A percentile compares a stretch with the other conserved stretches of the same genome.
Evolutionary conservation across 2,888 invertebrate species (phyloP).

Genomic region (Atrina japonica): DNA sequence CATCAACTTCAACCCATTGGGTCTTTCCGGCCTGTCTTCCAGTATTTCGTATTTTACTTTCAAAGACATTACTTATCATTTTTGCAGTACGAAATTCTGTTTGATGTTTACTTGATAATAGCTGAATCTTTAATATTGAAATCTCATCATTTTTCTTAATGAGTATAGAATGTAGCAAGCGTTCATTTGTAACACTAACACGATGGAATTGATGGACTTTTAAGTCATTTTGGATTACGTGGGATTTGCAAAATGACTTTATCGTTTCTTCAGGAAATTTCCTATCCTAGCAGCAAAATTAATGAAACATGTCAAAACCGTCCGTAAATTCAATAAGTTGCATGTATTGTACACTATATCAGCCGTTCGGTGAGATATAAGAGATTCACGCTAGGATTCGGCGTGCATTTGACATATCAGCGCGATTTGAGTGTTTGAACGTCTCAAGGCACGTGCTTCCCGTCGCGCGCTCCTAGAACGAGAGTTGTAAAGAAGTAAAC

Average conservation of each 20-base stretch:
- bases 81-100: constrained; percentile 17
- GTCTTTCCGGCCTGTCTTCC: too few relatives aligned
- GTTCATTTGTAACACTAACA: constrained; percentile 15
- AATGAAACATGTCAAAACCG: constrained; percentile 49
- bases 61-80: constrained; percentile 3
- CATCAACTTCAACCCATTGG: too few relatives aligned
- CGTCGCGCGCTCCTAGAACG: constrained; percentile 28
- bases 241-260: constrained; percentile 33
- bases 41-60: too few relatives aligned
- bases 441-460: constrained; percentile 35
- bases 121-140: constrained; percentile 19
- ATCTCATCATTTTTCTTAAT: constrained; percentile 21
- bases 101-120: constrained; percentile 15
- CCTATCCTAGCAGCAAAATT: constrained; percentile 33
- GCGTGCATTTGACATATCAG: constrained; percentile 44
- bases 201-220: constrained; percentile 35
- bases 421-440: constrained; percentile 32
- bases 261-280: constrained; percentile 27
- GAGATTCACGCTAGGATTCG: constrained; percentile 35
- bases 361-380: constrained; percentile 33
- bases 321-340: constrained; percentile 43
- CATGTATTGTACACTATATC: constrained; percentile 40
- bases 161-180: constrained; percentile 4
- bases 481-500: constrained; percentile 28
- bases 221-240: constrained; percentile 41